phyloP scores from a whole-genome alignment of 2,113 vertebrate genomes.

The Etheostoma spectabile region DNA sequence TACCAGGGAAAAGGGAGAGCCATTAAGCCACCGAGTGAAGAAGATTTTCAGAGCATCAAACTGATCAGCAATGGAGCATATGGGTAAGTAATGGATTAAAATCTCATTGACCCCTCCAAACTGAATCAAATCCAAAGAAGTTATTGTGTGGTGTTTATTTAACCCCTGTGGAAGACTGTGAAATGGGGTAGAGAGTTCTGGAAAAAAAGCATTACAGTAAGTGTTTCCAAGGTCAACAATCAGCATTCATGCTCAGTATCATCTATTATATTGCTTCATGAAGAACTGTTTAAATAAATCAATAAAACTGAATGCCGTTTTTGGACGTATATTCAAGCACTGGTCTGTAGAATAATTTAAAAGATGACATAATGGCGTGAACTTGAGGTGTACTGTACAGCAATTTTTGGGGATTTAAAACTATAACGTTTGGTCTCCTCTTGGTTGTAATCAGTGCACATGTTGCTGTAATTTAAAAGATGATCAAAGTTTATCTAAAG shows the following conservation, averaged over 20 bases:
- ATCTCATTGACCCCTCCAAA: not conserved
- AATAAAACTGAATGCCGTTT: not conserved
- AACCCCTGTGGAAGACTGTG: not conserved
- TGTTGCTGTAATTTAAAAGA: constrained; percentile 15
- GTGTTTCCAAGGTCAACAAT: not conserved
- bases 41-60: constrained; percentile 95
- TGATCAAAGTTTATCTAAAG: not conserved
- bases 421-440: not conserved
- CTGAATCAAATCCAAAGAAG: not conserved
- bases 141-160: not conserved
- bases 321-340: not conserved
- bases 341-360: not conserved
- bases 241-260: not conserved
- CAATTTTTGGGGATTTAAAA: not conserved
- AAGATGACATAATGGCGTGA: not conserved
- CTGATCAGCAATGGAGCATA: constrained; percentile 96
- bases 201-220: not conserved
- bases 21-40: constrained; percentile 92
- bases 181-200: not conserved
- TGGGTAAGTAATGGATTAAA: constrained; percentile 84
- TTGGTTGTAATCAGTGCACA: not conserved
- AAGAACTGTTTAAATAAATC: not conserved
- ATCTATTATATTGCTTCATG: not conserved
- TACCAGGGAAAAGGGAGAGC: constrained; percentile 82
- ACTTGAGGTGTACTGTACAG: constrained; percentile 19